A percentile compares a stretch with the other conserved stretches of the same genome.
These are phyloP conservation scores for Hypercompe scribonia DNA, from an alignment of 2,888 invertebrate species.

Conservation along the genomic window DNA sequence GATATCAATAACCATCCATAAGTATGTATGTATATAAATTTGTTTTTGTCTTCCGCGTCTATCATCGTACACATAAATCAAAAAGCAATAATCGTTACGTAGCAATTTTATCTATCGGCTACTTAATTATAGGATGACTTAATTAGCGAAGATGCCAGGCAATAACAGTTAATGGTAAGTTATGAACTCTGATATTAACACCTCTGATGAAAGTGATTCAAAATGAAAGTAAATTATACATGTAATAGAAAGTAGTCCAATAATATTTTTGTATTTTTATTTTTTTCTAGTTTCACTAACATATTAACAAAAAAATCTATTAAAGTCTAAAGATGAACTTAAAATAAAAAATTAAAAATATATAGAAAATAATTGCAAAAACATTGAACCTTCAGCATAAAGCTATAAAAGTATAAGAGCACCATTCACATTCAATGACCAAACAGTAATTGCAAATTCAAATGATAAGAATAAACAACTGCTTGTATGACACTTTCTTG, in stretches of 20 bases:
- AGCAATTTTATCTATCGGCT: slow-evolving; percentile 64
- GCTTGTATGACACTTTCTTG: slow-evolving; percentile 72
- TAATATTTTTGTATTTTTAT: not conserved
- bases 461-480: slow-evolving; percentile 64
- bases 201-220: slow-evolving; percentile 38
- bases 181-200: slow-evolving; percentile 47
- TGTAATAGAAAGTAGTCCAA: not conserved
- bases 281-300: too few relatives aligned
- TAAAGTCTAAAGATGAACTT: not conserved
- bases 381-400: not conserved
- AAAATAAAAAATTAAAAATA: not conserved
- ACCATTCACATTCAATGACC: slow-evolving; percentile 53
- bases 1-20: not conserved
- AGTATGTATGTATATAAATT: not conserved
- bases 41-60: slow-evolving; percentile 21
- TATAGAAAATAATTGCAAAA: not conserved
- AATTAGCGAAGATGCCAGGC: slow-evolving; percentile 72
- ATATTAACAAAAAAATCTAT: too few relatives aligned
- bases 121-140: slow-evolving; percentile 59
- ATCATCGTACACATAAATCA: slow-evolving; percentile 64
- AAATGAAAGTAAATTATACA: slow-evolving; percentile 21
- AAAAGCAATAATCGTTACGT: slow-evolving; percentile 67
- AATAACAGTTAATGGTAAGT: slow-evolving; percentile 68
- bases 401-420: slow-evolving; percentile 31
- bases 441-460: slow-evolving; percentile 68